Percentiles rank a stretch among this genome's conserved stretches.
Evolutionary conservation across 1,140 invertebrate species (phyloP).

Genomic region (Tetranychus cinnabarinus): DNA sequence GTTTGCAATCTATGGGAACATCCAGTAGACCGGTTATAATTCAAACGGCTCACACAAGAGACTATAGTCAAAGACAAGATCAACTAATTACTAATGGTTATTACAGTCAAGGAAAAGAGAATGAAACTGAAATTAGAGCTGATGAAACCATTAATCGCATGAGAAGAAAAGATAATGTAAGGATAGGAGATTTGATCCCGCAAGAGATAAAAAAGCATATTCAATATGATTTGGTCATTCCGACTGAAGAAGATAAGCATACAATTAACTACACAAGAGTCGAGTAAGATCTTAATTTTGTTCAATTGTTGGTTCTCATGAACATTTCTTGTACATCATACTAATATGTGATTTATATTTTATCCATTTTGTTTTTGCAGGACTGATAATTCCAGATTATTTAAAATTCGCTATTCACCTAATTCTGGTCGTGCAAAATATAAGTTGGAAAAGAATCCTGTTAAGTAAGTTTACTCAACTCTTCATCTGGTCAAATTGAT

Average conservation of each 20-base stretch:
- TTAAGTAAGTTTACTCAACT: constrained; percentile 5
- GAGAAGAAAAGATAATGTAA: constrained; percentile 17
- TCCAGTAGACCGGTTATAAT: constrained; percentile 25
- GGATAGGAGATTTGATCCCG: constrained; percentile 28
- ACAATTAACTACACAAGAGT: constrained; percentile 83
- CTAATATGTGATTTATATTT: background rate
- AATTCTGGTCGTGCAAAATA: constrained; percentile 6
- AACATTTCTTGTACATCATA: background rate
- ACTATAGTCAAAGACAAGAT: background rate
- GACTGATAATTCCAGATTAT: constrained; percentile 11
- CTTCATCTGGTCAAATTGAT: too few species aligned
- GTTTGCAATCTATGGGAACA: constrained; percentile 17
- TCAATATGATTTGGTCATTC: constrained; percentile 57
- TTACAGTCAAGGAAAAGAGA: constrained; percentile 25
- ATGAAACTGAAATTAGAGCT: constrained; percentile 25
- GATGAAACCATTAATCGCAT: constrained; percentile 13
- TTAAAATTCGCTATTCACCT: constrained; percentile 14
- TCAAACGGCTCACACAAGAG: background rate
- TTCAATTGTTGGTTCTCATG: background rate
- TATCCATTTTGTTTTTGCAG: background rate
- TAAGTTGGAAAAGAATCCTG: constrained; percentile 1
- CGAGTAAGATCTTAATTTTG: constrained; percentile 21
- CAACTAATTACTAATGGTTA: constrained; percentile 14
- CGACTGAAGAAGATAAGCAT: constrained; percentile 59
- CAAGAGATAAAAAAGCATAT: constrained; percentile 48